Evolutionary conservation across 2,113 vertebrate species (phyloP).

Genomic region (Brachyistius frenatus): DNA sequence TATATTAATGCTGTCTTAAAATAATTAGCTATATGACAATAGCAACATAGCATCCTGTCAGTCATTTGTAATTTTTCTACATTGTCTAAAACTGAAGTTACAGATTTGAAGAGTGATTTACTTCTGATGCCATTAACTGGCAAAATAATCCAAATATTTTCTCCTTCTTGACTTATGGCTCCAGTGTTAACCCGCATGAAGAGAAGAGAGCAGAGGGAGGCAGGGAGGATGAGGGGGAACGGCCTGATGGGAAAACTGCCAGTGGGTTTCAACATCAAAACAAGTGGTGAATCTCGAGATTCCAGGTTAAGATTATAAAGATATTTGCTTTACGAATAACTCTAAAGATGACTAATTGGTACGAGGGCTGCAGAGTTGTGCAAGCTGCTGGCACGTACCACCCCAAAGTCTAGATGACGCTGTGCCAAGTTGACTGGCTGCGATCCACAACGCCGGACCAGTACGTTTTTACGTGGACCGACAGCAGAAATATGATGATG

Average conservation of each 20-base stretch:
- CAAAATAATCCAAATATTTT: constrained; percentile 9
- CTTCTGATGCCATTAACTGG: not conserved
- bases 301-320: constrained; percentile 33
- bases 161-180: not conserved
- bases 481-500: constrained; percentile 8
- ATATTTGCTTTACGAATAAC: constrained; percentile 38
- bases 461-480: not conserved
- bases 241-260: constrained; percentile 33
- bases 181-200: not conserved
- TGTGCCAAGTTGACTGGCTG: constrained; percentile 24
- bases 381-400: constrained; percentile 41
- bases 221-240: constrained; percentile 6
- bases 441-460: not conserved
- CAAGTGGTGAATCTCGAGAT: constrained; percentile 28
- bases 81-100: no score
- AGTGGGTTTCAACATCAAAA: constrained; percentile 57
- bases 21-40: no score
- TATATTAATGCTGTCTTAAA: no score
- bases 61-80: no score
- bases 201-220: not conserved
- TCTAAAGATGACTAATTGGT: constrained; percentile 50
- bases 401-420: constrained; percentile 41
- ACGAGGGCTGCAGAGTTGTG: constrained; percentile 46
- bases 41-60: no score
- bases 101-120: not conserved